A percentile compares a stretch with the other conserved stretches of the same genome.
Evolutionary conservation across 1,140 invertebrate species (phyloP).

Genomic region (Psix sp.): DNA sequence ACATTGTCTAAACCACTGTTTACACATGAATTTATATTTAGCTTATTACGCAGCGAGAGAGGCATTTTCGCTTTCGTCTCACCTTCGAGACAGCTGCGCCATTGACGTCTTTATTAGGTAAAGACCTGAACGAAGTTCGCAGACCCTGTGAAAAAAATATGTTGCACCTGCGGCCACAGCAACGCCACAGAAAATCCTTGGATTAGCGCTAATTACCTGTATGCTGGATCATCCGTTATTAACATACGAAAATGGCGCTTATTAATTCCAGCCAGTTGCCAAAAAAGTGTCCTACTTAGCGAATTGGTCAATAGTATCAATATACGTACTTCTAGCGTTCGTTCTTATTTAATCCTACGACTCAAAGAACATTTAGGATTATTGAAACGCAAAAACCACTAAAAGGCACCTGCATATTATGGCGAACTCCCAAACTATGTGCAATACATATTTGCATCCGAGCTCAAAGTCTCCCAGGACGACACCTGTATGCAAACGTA

Average conservation of each 20-base stretch:
- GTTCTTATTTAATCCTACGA: background rate
- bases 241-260: slow-evolving; percentile 68
- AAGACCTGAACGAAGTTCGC: background rate
- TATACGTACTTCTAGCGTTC: too few species aligned
- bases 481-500: slow-evolving; percentile 68
- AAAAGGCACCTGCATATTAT: slow-evolving; percentile 45
- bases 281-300: slow-evolving; percentile 15
- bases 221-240: slow-evolving; percentile 66
- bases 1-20: slow-evolving; percentile 16
- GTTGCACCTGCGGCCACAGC: slow-evolving; percentile 5
- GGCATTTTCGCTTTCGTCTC: slow-evolving; percentile 27
- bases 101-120: slow-evolving; percentile 22
- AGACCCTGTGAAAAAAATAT: background rate
- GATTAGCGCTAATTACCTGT: slow-evolving; percentile 71
- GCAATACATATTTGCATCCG: slow-evolving; percentile 45
- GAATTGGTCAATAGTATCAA: too few species aligned
- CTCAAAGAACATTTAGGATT: background rate
- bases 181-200: slow-evolving; percentile 52
- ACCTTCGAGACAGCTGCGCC: slow-evolving; percentile 16
- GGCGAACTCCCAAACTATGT: slow-evolving; percentile 16
- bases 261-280: slow-evolving; percentile 8
- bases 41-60: slow-evolving; percentile 34
- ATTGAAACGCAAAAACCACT: slow-evolving; percentile 9
- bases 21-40: slow-evolving; percentile 48
- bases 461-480: slow-evolving; percentile 59